Conservation (phyloP, 2,113 vertebrate species). For the Suricata suricatta region DNA sequence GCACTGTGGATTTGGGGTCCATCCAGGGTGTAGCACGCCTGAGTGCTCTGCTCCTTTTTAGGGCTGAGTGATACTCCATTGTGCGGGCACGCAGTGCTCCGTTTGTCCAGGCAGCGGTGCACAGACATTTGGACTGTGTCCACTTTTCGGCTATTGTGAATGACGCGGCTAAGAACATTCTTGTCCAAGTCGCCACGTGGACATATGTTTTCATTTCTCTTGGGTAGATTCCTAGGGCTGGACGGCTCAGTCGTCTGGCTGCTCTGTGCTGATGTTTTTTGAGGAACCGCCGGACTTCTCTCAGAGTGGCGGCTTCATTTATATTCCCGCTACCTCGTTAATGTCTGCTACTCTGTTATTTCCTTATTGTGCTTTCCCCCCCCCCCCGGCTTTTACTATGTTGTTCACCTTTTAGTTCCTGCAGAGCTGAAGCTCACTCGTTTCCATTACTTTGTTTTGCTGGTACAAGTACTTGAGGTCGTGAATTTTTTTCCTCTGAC, state of each 20-base stretch:
- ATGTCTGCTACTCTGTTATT: background rate
- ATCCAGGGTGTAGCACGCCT: accelerated
- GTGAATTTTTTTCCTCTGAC: background rate
- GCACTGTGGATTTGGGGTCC: background rate
- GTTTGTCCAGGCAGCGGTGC: background rate
- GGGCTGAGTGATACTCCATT: background rate
- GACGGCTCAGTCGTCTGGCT: background rate
- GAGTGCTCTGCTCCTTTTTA: background rate
- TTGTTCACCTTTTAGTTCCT: background rate
- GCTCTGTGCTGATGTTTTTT: too few species aligned
- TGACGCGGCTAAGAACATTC: background rate
- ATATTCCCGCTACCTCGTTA: accelerated
- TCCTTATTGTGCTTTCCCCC: background rate
- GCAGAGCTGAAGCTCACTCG: background rate
- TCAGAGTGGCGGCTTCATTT: accelerated
- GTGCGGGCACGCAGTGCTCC: accelerated
- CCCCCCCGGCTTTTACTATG: background rate
- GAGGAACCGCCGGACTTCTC: background rate
- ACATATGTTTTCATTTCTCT: background rate
- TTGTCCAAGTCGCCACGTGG: background rate
- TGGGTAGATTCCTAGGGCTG: background rate
- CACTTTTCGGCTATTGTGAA: too few species aligned
- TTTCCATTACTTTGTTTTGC: background rate
- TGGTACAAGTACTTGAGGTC: background rate
- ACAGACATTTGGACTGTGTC: background rate